Evolutionary conservation across 2,113 vertebrate species (phyloP).

Genomic region (Camarhynchus parvulus): DNA sequence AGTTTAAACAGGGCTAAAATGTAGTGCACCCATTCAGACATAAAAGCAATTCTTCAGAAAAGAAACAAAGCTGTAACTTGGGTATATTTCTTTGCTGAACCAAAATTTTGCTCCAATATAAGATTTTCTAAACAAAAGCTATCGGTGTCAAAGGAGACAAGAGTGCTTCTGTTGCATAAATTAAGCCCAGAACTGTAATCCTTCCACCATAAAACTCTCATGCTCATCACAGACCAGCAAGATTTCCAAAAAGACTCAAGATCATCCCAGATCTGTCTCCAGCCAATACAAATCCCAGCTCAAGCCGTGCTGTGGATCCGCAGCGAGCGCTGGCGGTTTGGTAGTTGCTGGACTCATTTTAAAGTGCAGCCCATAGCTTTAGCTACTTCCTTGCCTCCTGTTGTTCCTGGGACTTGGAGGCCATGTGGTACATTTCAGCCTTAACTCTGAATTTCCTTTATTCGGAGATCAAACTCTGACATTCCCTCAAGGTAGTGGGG

Average conservation of each 20-base stretch:
- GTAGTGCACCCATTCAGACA: slow-evolving; percentile 21
- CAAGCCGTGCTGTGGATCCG: background rate
- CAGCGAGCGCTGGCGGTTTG: background rate
- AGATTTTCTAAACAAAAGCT: slow-evolving; percentile 24
- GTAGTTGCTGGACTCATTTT: slow-evolving; percentile 1
- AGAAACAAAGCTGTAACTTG: background rate
- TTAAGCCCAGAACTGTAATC: background rate
- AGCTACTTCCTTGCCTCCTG: slow-evolving; percentile 65
- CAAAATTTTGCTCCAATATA: background rate
- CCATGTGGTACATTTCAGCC: slow-evolving; percentile 73
- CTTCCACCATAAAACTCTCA: background rate
- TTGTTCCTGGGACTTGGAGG: slow-evolving; percentile 57
- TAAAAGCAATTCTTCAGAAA: background rate
- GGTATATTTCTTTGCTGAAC: slow-evolving; percentile 1
- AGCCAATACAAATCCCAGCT: background rate
- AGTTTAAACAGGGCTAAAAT: slow-evolving; percentile 58
- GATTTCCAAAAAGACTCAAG: background rate
- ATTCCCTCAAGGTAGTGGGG: slow-evolving; percentile 65
- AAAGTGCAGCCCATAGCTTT: slow-evolving; percentile 43
- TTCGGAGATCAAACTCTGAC: slow-evolving; percentile 69
- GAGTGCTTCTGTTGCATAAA: background rate
- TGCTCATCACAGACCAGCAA: background rate
- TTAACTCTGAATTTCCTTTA: slow-evolving; percentile 77
- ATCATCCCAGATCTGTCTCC: background rate
- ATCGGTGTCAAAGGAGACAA: background rate